Conservation (phyloP, 2,113 vertebrate species). For the Oxyruncus cristatus region DNA sequence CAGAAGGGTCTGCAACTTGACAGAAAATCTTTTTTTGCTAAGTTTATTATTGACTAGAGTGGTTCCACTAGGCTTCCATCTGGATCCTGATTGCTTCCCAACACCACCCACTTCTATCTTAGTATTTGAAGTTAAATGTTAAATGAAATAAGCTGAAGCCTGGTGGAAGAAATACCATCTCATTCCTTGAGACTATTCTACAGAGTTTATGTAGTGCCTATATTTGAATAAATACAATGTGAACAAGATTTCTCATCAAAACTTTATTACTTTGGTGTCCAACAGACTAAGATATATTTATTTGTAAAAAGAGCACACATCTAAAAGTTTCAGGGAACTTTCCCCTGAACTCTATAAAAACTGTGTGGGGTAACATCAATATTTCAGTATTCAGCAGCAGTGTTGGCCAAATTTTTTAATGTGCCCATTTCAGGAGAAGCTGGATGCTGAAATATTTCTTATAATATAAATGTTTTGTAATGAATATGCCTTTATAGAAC, state of each 20-base stretch:
- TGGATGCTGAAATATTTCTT: not conserved
- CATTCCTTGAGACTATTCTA: not conserved
- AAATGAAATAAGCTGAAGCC: not conserved
- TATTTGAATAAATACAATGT: not conserved
- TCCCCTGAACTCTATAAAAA: not conserved
- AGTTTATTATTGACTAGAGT: constrained; percentile 31
- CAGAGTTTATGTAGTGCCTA: not conserved
- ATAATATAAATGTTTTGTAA: not conserved
- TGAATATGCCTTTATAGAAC: not conserved
- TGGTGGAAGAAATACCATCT: not conserved
- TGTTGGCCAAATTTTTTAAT: not conserved
- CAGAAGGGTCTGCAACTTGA: constrained; percentile 1
- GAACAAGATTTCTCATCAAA: not conserved
- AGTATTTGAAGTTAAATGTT: constrained; percentile 4
- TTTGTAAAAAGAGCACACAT: not conserved
- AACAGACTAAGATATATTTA: not conserved
- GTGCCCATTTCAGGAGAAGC: not conserved
- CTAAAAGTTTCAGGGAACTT: not conserved
- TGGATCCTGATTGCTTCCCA: constrained; percentile 28
- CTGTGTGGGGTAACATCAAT: not conserved
- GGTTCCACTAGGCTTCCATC: constrained; percentile 10
- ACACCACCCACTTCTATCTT: constrained; percentile 5
- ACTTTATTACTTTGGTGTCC: not conserved
- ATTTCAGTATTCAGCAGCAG: not conserved
- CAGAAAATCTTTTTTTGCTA: constrained; percentile 29